Conservation (phyloP, 2,888 invertebrate species). For the Urechis unicinctus region DNA sequence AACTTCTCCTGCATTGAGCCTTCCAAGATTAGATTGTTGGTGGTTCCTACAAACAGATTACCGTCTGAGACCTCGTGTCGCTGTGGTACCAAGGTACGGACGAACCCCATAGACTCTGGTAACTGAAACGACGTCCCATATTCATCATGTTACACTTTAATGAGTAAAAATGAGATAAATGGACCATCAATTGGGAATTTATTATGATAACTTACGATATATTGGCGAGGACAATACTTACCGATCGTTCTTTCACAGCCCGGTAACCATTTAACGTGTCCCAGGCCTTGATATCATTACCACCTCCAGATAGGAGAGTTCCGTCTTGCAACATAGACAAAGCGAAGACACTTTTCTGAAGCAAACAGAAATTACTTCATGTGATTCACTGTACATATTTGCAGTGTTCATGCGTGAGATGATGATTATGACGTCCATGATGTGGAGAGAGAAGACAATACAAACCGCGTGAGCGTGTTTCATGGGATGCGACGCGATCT, state of each 20-base stretch:
- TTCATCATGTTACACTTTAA: neutral
- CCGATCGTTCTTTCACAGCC: constrained; percentile 67
- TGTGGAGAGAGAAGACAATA: too few species aligned
- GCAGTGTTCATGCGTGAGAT: neutral
- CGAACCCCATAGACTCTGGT: constrained; percentile 80
- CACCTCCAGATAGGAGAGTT: constrained; percentile 78
- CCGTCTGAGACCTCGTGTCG: constrained; percentile 74
- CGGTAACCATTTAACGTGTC: constrained; percentile 84
- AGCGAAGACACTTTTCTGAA: constrained; percentile 61
- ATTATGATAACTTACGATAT: too few species aligned
- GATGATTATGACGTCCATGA: neutral
- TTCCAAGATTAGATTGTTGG: constrained; percentile 80
- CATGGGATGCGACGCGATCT: constrained; percentile 19
- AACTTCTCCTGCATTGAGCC: constrained; percentile 84
- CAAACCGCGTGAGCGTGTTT: constrained; percentile 28
- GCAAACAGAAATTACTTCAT: neutral
- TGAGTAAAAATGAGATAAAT: too few species aligned
- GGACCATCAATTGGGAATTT: too few species aligned
- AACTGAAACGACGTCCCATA: constrained; percentile 56
- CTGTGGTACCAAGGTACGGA: constrained; percentile 82
- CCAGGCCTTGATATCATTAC: constrained; percentile 79
- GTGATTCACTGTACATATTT: neutral
- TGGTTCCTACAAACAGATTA: constrained; percentile 84
- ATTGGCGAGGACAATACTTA: too few species aligned
- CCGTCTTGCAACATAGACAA: constrained; percentile 84